Conservation (phyloP, 1,140 invertebrate species). For the Megalonaias nervosa region DNA sequence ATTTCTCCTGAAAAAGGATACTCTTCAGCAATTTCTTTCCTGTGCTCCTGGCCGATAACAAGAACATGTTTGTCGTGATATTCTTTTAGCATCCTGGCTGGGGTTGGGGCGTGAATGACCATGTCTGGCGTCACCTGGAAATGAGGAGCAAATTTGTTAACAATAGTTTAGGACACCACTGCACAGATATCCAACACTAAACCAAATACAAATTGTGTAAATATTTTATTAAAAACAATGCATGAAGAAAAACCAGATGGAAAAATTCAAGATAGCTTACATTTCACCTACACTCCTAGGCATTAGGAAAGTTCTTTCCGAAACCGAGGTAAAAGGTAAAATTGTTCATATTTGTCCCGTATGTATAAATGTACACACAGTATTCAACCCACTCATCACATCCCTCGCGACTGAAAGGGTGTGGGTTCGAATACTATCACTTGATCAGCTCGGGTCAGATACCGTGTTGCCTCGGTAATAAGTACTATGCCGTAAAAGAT, state of each 20-base stretch:
- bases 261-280: background rate
- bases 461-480: too few relatives aligned
- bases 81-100: constrained; percentile 67
- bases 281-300: background rate
- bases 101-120: constrained; percentile 70
- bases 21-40: constrained; percentile 78
- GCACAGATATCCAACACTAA: too few relatives aligned
- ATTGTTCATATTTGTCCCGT: too few relatives aligned
- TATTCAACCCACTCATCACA: too few relatives aligned
- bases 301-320: background rate
- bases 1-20: constrained; percentile 75
- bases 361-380: too few relatives aligned
- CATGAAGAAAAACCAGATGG: background rate
- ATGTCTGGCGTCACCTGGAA: constrained; percentile 63
- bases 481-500: too few relatives aligned
- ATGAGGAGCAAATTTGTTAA: constrained; percentile 16
- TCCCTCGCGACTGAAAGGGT: too few relatives aligned
- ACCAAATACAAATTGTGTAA: too few relatives aligned
- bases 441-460: too few relatives aligned
- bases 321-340: background rate
- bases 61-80: constrained; percentile 80
- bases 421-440: too few relatives aligned
- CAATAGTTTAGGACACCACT: background rate
- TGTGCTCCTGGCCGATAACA: constrained; percentile 81
- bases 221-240: background rate